Base-by-base conservation (phyloP, 2,113 vertebrate genomes). In the Okapia johnstoni region DNA sequence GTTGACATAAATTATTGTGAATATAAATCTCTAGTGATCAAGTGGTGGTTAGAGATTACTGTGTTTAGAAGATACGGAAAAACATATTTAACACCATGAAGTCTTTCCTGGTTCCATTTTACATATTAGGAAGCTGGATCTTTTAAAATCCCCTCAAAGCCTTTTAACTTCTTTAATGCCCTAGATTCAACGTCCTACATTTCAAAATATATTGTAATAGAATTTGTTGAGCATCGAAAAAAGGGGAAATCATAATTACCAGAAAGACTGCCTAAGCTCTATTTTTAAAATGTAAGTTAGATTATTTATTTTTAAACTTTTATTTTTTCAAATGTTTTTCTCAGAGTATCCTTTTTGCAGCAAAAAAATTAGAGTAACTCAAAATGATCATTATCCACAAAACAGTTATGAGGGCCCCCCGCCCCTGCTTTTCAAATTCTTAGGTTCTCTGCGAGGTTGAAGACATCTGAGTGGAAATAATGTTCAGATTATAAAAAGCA, bases 1-100 rank as follows among this genome's bases (percentile, higher is more conserved):
- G 83, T 57, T 98, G 98, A 99, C 97, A 98, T 99, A 98, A 99
- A 95, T 99, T 98, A 98, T 61, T 98, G 98, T 92, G 98, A 97
- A 94, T 98, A 98, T 94, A 99, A 98, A 48, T 87, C 96, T 98
- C 79, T 93, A 98, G 96, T 97, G 97, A 96, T 98, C 96, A 96
- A 97, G 95, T 54, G 7, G 97, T 52, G 83, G 98, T 98, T 98
- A 96, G 97, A 98, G 85, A 98, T 98, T 97, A 98, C 30, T 98
- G 12, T 28, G 2, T 98, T 98, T 97, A 98, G 97, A 91, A 98
- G 96, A 98, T 88, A 98, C 97, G 96, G 97, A 98, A 86, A 96
- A 97, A 98, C 91, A 70, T 85, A 96, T 94, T 97, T 98, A 97
- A 85, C 73, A 93, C 83, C 2, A 9, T 43, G 70, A 98, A 92